Evolutionary conservation across 2,113 vertebrate species (phyloP).

Genomic region (Apistogramma diplotaenia): DNA sequence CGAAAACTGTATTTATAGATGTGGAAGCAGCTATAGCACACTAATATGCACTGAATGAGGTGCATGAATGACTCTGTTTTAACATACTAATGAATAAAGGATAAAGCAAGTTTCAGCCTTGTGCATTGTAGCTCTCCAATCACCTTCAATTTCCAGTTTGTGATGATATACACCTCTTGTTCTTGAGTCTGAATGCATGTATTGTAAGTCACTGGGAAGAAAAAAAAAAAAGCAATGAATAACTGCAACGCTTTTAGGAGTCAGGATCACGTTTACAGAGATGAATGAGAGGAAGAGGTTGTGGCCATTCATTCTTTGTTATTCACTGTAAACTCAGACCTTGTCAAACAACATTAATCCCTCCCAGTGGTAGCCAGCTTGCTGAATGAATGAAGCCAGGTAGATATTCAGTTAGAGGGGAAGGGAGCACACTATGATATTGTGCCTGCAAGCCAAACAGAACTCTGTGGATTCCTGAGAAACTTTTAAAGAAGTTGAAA

Average conservation of each 20-base stretch:
- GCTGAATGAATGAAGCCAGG: background rate
- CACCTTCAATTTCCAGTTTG: background rate
- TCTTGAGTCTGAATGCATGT: background rate
- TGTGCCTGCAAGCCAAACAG: background rate
- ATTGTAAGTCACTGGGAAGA: background rate
- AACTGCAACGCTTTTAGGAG: background rate
- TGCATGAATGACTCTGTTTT: background rate
- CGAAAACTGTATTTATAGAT: background rate
- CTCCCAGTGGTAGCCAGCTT: constrained; percentile 1
- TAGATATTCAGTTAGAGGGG: constrained; percentile 6
- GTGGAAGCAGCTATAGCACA: background rate
- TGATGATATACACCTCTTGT: background rate
- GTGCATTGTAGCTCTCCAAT: background rate
- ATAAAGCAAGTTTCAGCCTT: background rate
- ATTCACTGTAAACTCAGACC: background rate
- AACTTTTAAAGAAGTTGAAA: constrained; percentile 12
- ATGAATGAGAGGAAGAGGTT: background rate
- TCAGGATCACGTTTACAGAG: background rate
- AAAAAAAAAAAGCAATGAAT: background rate
- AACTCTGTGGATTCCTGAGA: background rate
- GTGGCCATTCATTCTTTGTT: background rate
- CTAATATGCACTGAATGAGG: background rate
- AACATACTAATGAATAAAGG: background rate
- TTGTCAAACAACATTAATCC: constrained; percentile 14
- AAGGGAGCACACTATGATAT: constrained; percentile 6